phyloP scores from a whole-genome alignment of 2,113 vertebrate species.

The Eidolon helvum region DNA sequence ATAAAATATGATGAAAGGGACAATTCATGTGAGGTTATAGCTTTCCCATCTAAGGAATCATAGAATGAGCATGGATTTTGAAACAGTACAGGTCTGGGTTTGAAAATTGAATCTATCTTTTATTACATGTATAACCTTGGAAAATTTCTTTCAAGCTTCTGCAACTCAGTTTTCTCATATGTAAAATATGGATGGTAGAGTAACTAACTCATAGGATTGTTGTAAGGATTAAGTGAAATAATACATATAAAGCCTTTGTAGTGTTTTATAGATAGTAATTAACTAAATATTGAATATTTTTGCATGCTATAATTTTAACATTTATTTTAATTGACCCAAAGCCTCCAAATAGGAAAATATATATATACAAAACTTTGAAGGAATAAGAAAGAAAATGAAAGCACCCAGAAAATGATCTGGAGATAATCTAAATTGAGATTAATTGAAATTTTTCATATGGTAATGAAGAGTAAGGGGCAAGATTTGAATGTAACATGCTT shows the following conservation, averaged over 20 bases:
- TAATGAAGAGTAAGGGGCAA: not conserved
- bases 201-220: not conserved
- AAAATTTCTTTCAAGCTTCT: not conserved
- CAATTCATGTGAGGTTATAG: not conserved
- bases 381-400: not conserved
- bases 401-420: not conserved
- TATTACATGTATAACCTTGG: not conserved
- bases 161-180: not conserved
- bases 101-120: not conserved
- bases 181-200: not conserved
- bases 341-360: not conserved
- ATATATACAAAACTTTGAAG: not conserved
- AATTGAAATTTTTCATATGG: not conserved
- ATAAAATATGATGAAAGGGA: not conserved
- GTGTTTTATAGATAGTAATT: not conserved
- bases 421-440: not conserved
- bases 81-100: not conserved
- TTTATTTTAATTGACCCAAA: constrained; percentile 21
- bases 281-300: not conserved
- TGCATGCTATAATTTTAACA: not conserved
- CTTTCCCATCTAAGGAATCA: not conserved
- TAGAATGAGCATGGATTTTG: not conserved
- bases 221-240: not conserved
- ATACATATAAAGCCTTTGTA: not conserved
- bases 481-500: not conserved